Conservation (phyloP, 2,888 invertebrate species). For the Cantharis nigra region DNA sequence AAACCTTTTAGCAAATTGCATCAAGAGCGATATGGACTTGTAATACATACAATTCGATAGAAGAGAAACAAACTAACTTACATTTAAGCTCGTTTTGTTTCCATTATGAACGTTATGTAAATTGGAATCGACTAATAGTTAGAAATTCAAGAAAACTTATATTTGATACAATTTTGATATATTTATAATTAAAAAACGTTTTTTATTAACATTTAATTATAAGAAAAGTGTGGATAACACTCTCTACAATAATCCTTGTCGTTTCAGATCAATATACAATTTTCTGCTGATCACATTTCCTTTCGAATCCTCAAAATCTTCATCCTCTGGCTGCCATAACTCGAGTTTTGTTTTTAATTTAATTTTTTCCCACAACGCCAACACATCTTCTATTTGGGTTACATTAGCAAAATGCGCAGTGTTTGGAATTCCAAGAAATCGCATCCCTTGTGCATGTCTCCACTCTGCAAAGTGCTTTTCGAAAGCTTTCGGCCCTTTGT, state of each 20-base stretch:
- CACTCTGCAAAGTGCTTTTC: constrained; percentile 97
- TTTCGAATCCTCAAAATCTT: constrained; percentile 97
- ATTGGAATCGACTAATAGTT: constrained; percentile 5
- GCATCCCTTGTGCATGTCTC: constrained; percentile 92
- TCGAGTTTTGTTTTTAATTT: constrained; percentile 94
- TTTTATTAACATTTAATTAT: neutral
- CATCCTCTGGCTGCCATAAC: constrained; percentile 96
- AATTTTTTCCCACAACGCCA: constrained; percentile 98
- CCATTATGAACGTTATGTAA: constrained; percentile 27
- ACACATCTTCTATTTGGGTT: constrained; percentile 96
- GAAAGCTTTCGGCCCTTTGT: constrained; percentile 99
- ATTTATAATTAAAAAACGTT: neutral
- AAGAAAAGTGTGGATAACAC: neutral
- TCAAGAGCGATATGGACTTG: constrained; percentile 49
- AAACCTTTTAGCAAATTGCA: constrained; percentile 59
- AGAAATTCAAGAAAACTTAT: constrained; percentile 1
- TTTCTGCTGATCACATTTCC: constrained; percentile 99
- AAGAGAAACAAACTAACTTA: constrained; percentile 34
- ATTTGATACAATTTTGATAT: neutral
- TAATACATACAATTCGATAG: constrained; percentile 52
- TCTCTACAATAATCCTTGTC: constrained; percentile 90
- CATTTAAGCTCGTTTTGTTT: constrained; percentile 28
- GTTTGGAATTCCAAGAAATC: constrained; percentile 98
- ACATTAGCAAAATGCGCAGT: constrained; percentile 99
- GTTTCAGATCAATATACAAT: constrained; percentile 96